A percentile compares a stretch with the other conserved stretches of the same genome.
Conservation (phyloP, 2,113 vertebrate genomes). For the Ictalurus punctatus region DNA sequence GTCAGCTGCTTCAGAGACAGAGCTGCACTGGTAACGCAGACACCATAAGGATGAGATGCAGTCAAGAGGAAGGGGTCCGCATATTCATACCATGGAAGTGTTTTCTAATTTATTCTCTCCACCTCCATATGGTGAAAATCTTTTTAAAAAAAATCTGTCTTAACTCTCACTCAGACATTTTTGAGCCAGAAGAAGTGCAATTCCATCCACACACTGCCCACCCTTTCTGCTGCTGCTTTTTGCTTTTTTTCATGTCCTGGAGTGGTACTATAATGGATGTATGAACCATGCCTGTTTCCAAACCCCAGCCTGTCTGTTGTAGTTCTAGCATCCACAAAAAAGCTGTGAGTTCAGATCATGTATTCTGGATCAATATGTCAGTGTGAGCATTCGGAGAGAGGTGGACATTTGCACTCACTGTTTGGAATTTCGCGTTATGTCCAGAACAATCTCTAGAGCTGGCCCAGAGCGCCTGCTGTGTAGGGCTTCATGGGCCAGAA, state of each 20-base stretch:
- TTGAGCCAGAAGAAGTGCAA: conserved; percentile 71
- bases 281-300: conserved; percentile 65
- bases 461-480: conserved; percentile 72
- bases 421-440: conserved; percentile 65
- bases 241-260: conserved; percentile 68
- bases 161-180: conserved; percentile 59
- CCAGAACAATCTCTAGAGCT: conserved; percentile 46
- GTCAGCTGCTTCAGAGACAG: conserved; percentile 62
- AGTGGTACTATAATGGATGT: conserved; percentile 82
- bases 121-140: conserved; percentile 40
- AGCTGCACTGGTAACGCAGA: conserved; percentile 51
- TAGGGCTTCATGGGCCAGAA: conserved; percentile 69
- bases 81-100: conserved; percentile 54
- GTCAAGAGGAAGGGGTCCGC: conserved; percentile 46
- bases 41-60: conserved; percentile 56
- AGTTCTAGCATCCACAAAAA: conserved; percentile 76
- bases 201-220: conserved; percentile 64
- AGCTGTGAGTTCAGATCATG: conserved; percentile 76
- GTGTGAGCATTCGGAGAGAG: conserved; percentile 54
- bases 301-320: conserved; percentile 55
- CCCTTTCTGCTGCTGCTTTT: conserved; percentile 72
- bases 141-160: neutral
- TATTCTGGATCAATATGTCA: conserved; percentile 56
- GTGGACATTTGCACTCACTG: conserved; percentile 63
- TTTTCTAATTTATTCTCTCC: conserved; percentile 62